A percentile compares a stretch with the other conserved stretches of the same genome.
These are phyloP conservation scores for Eremobia ochroleuca DNA, from an alignment of 2,888 invertebrate genomes.

Conservation along the genomic window DNA sequence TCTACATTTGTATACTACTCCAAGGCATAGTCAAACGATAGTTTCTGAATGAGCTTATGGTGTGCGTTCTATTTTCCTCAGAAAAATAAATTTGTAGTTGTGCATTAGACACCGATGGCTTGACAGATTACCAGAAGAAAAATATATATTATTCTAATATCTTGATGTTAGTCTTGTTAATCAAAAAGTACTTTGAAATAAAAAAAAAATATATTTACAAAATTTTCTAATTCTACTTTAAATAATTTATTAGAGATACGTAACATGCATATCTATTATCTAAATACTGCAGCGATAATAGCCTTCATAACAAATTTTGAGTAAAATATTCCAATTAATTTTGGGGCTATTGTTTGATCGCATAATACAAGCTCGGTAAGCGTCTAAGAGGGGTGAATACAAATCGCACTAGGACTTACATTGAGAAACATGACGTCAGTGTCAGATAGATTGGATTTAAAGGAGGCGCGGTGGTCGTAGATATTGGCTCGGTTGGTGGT, in stretches of 20 bases:
- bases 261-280: slow-evolving; percentile 63
- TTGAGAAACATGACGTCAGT: slow-evolving; percentile 97
- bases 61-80: slow-evolving; percentile 20
- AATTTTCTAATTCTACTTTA: neutral
- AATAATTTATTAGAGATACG: slow-evolving; percentile 33
- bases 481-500: slow-evolving; percentile 94
- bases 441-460: slow-evolving; percentile 98
- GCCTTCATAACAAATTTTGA: slow-evolving; percentile 43
- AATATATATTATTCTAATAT: neutral
- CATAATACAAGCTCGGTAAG: slow-evolving; percentile 57
- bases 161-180: neutral
- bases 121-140: slow-evolving; percentile 3
- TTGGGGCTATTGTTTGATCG: slow-evolving; percentile 68
- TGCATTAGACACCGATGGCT: slow-evolving; percentile 31
- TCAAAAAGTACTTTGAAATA: neutral
- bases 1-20: slow-evolving; percentile 33
- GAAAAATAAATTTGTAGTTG: neutral
- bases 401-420: slow-evolving; percentile 92
- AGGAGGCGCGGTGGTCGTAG: slow-evolving; percentile 94
- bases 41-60: neutral
- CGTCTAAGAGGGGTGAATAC: slow-evolving; percentile 70
- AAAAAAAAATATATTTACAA: neutral
- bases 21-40: neutral
- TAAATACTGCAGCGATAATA: slow-evolving; percentile 61
- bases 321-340: slow-evolving; percentile 57